These are phyloP conservation scores for Sinocyclocheilus anshuiensis DNA, from an alignment of 2,113 vertebrate species.

Conservation along the genomic window DNA sequence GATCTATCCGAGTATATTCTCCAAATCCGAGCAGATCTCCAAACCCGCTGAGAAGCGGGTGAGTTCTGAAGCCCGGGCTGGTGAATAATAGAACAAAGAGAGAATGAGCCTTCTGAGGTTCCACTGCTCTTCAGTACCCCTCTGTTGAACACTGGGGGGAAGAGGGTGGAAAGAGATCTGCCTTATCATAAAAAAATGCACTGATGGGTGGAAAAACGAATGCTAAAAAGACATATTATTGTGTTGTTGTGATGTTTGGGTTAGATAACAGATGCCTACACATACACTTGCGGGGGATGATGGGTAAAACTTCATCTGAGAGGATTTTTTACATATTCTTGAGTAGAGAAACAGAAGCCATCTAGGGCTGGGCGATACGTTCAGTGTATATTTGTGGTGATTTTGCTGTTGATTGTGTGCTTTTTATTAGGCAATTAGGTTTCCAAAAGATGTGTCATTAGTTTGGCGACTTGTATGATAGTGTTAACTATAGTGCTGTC, in stretches of 20 bases:
- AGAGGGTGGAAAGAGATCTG: conserved; percentile 43
- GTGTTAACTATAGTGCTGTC: not conserved
- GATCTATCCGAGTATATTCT: conserved; percentile 15
- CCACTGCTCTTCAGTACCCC: conserved; percentile 70
- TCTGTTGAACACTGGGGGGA: conserved; percentile 57
- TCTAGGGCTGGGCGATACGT: not conserved
- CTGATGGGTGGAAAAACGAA: conserved; percentile 20
- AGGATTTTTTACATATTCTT: not conserved
- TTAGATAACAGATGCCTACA: conserved; percentile 12
- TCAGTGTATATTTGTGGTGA: no score
- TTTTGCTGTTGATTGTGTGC: not conserved
- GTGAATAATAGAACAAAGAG: conserved; percentile 87
- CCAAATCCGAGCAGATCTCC: conserved; percentile 55
- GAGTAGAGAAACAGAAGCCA: not conserved
- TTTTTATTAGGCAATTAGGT: not conserved
- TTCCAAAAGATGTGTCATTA: not conserved
- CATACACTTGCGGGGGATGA: not conserved
- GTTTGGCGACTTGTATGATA: not conserved
- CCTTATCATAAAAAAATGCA: conserved; percentile 6
- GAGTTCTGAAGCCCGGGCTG: conserved; percentile 77
- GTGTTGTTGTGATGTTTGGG: not conserved
- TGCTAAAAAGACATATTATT: not conserved
- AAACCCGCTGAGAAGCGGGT: conserved; percentile 69
- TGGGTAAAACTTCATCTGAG: not conserved
- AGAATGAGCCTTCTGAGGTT: conserved; percentile 76